Percentiles rank a stretch among this genome's conserved stretches.
Conservation (phyloP, 2,888 invertebrate genomes). For the Sinelater perroti region DNA sequence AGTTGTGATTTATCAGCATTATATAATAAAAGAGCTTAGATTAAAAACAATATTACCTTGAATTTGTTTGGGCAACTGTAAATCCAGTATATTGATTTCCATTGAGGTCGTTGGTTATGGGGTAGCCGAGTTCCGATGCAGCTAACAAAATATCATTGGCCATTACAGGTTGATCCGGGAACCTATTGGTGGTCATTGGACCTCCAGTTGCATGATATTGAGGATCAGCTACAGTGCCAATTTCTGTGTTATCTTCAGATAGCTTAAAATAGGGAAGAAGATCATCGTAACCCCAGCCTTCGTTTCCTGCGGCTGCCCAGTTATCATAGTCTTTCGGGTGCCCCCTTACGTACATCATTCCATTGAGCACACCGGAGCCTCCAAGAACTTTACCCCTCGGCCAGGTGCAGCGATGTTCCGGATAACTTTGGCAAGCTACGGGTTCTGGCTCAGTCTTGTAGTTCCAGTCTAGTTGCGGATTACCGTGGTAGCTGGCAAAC, state of each 20-base stretch:
- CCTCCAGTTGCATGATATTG: constrained; percentile 71
- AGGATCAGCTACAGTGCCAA: constrained; percentile 66
- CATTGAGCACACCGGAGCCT: constrained; percentile 77
- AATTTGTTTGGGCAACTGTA: constrained; percentile 71
- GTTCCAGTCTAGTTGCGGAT: constrained; percentile 72
- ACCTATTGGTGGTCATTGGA: constrained; percentile 70
- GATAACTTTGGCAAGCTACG: constrained; percentile 66
- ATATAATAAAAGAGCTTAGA: too few species aligned
- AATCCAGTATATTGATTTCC: constrained; percentile 71
- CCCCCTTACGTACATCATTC: constrained; percentile 87
- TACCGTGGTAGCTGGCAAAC: constrained; percentile 70
- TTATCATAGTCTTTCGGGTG: constrained; percentile 78
- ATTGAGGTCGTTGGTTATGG: constrained; percentile 71
- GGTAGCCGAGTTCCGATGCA: constrained; percentile 69
- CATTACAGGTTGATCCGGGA: constrained; percentile 70
- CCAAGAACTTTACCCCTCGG: constrained; percentile 76
- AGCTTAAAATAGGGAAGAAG: constrained; percentile 77
- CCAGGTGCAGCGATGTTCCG: constrained; percentile 70
- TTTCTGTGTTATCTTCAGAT: constrained; percentile 74
- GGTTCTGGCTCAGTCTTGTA: constrained; percentile 72
- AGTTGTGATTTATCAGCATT: too few species aligned
- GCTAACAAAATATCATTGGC: constrained; percentile 71
- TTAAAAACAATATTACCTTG: too few species aligned
- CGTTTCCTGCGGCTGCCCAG: constrained; percentile 77
- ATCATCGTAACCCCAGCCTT: constrained; percentile 82